Evolutionary conservation across 2,888 invertebrate species (phyloP), one percentile per base, ranked within the genome.

Genomic region (Deilephila porcellus): DNA sequence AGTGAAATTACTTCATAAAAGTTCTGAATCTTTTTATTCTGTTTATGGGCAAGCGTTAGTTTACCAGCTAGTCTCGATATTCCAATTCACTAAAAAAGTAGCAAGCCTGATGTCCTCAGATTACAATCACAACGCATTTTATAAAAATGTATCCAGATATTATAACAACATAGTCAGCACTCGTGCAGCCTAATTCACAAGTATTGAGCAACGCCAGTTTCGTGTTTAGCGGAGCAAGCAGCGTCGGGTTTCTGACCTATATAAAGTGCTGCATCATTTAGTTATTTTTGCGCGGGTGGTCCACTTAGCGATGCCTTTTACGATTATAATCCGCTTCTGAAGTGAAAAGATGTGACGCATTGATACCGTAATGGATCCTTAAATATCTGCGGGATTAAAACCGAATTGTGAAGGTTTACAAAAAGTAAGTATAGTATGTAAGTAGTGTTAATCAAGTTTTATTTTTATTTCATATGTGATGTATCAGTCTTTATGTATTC

Each of bases 211-310:
- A 73, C 63, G 62, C 52, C 53, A 60, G 71, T 71, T 17, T 75
- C 59, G 25, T 62, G 70, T 75, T 75, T 60, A 71, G 75, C 70
- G 29, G 6, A 72, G 62, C 14, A 72, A 70, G 71, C 71, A 72
- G 71, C 20, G 32, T 73, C 73, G 25, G 56, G 53, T 75, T 67
- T 70, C 75, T 75, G 75, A 75, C 75, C 75, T 72, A 75, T 75
- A 75, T 73, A 34, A 20, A 53, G n/a, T 63, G 67, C 45, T 45
- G 25, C 67, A 45, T 70, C 37, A 70, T 45, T 29, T 45, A 37
- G 56, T 56, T 45, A 8, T n/a, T 63, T 63, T 64, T 67, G 67
- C 25, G 52, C 52, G 67, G 67, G 52, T 67, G 67, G 67, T 67
- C 67, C 37, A 20, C 45, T 67, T 67, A 14, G 25, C 45, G 20